A percentile compares a stretch with the other conserved stretches of the same genome.
Evolutionary conservation across 2,888 invertebrate genomes (phyloP).

Genomic region (Digitonthophagus gazella): DNA sequence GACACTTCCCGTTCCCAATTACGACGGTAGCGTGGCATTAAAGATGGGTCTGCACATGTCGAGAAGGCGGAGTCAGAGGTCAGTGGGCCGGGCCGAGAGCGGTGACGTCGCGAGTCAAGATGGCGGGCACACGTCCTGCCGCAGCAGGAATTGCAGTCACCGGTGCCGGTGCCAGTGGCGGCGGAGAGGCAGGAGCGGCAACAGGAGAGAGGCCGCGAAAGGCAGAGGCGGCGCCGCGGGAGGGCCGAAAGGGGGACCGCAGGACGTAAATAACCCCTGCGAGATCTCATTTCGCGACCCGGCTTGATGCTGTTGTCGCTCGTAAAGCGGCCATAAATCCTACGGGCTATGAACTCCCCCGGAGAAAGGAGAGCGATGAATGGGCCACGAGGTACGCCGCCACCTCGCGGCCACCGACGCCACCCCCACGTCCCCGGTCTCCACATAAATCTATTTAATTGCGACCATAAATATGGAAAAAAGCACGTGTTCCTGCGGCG

Average conservation of each 20-base stretch:
- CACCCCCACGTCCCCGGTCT: not conserved
- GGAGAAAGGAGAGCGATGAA: conserved; percentile 26
- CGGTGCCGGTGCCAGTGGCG: conserved; percentile 3
- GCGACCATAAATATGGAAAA: conserved; percentile 17
- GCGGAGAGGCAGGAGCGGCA: not conserved
- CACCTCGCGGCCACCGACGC: conserved; percentile 14
- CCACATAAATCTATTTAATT: conserved; percentile 21
- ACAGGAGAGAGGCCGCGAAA: conserved; percentile 1
- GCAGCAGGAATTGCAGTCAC: conserved; percentile 37
- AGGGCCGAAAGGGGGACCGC: conserved; percentile 36
- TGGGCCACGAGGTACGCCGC: conserved; percentile 21
- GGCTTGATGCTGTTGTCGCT: conserved; percentile 41
- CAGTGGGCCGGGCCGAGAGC: conserved; percentile 56
- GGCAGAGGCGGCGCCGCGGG: conserved; percentile 6
- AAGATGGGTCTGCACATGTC: conserved; percentile 53
- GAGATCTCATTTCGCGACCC: conserved; percentile 42
- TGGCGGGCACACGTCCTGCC: conserved; percentile 48
- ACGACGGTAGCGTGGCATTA: conserved; percentile 45
- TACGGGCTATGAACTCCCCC: conserved; percentile 33
- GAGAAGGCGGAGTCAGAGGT: conserved; percentile 54
- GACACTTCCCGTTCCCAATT: not conserved
- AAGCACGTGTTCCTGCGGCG: too few species aligned
- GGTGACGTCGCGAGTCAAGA: conserved; percentile 57
- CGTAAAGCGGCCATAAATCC: conserved; percentile 43
- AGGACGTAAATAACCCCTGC: conserved; percentile 39